phyloP scores from a whole-genome alignment of 2,113 vertebrate species.

The Leuciscus idus region DNA sequence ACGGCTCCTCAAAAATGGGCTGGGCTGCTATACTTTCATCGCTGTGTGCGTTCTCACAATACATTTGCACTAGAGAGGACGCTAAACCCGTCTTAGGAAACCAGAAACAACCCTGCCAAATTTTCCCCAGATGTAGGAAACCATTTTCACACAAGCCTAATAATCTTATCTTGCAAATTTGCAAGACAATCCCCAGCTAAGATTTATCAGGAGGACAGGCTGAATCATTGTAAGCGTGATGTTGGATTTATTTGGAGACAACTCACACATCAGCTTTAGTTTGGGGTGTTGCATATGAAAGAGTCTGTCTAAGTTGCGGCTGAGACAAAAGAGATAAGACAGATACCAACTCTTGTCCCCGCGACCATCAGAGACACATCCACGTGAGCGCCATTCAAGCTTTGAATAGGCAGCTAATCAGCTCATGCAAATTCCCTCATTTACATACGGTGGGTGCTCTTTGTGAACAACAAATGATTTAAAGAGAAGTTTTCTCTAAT shows the following conservation, averaged over 20 bases:
- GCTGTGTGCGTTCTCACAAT: not conserved
- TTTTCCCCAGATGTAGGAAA: constrained; percentile 4
- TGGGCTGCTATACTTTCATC: not conserved
- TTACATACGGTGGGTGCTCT: constrained; percentile 60
- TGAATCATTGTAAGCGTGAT: constrained; percentile 32
- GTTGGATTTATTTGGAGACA: constrained; percentile 45
- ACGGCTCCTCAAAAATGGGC: constrained; percentile 52
- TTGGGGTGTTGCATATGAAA: constrained; percentile 63
- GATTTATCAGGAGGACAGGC: constrained; percentile 36
- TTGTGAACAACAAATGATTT: not conserved
- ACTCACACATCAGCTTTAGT: constrained; percentile 51
- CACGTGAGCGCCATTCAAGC: constrained; percentile 42
- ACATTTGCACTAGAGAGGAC: not conserved
- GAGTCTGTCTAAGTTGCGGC: constrained; percentile 36
- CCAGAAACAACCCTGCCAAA: not conserved
- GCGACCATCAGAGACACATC: constrained; percentile 29
- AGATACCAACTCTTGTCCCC: constrained; percentile 52
- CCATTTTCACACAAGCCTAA: constrained; percentile 23
- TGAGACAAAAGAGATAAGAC: constrained; percentile 54
- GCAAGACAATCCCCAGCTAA: constrained; percentile 49
- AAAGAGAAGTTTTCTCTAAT: constrained; percentile 9
- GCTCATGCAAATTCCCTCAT: constrained; percentile 68
- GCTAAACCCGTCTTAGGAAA: not conserved
- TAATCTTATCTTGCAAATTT: constrained; percentile 39
- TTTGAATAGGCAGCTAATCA: constrained; percentile 46